Base-by-base conservation (phyloP, 2,113 vertebrate species). In the Neolamprologus falcicula region DNA sequence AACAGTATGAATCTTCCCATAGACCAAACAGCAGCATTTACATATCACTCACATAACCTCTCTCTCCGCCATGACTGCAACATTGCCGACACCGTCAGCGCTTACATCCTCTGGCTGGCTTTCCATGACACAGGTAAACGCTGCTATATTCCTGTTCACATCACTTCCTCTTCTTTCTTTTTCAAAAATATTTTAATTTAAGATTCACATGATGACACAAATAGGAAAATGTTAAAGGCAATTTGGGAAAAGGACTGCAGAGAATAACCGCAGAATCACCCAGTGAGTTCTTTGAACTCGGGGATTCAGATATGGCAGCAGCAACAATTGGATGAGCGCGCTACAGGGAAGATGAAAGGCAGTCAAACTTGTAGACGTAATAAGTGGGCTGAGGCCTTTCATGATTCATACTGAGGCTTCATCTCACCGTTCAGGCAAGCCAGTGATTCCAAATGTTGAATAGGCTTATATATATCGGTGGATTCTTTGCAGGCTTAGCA, bases 321-420 rank as follows among this genome's bases (percentile, higher is more conserved):
- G 84, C 80, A 92, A 90, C 92, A 94, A 92, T 90, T 88, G 89
- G 90, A 93, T 92, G 89, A 93, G 66, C 33, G 10, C 2, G 59
- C 89, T 80, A 33, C 63, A 37, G 84, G 73, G 66, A 88, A 92
- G 92, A 95, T 94, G 92, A 94, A 94, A 95, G 91, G 84, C 86
- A 86, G 85, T 89, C 90, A 87, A 87, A 92, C 90, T 91, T 85
- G 93, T 89, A 88, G 94, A 91, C 33, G 83, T 92, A 92, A 90
- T 93, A 92, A 94, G 89, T 90, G 91, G 92, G 90, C 82, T 53
- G 87, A 90, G 82, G 89, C 83, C 88, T 92, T 93, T 94, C 88
- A 91, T 92, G 91, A 91, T 66, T 88, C 80, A 91, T 90, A 55
- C 82, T 31, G 61, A 90, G 87, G 92, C 50, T 90, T 92, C 86